A percentile compares a stretch with the other conserved stretches of the same genome.
These are phyloP conservation scores for Drosophila athabasca DNA, from an alignment of 1,140 invertebrate species.

Conservation along the genomic window DNA sequence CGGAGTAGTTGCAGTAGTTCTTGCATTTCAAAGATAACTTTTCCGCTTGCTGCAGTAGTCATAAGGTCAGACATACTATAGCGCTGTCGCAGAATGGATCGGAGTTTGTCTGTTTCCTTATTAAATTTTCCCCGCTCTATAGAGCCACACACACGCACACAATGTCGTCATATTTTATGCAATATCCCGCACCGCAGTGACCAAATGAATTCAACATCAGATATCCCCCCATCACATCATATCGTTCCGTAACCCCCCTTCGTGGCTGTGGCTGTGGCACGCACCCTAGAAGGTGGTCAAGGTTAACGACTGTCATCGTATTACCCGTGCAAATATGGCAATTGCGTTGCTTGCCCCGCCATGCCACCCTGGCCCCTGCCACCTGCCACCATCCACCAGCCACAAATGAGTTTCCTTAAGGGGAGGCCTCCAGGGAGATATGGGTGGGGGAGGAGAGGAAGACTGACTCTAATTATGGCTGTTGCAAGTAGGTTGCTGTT, in stretches of 20 bases:
- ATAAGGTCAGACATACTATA: not conserved
- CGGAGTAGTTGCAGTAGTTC: not conserved
- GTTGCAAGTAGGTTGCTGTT: conserved; percentile 12
- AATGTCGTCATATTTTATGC: conserved; percentile 55
- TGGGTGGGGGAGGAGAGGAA: conserved; percentile 12
- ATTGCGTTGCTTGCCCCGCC: conserved; percentile 31
- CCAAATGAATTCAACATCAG: conserved; percentile 21
- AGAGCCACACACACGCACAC: not conserved
- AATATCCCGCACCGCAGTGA: conserved; percentile 41
- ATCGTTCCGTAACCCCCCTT: not conserved
- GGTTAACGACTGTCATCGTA: conserved; percentile 58
- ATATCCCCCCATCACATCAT: too few species aligned
- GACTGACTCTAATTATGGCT: conserved; percentile 63
- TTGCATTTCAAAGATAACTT: conserved; percentile 14
- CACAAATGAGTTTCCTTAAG: conserved; percentile 32
- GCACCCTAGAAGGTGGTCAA: conserved; percentile 50
- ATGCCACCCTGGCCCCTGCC: not conserved
- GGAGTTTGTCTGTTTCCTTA: not conserved
- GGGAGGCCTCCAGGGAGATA: conserved; percentile 26
- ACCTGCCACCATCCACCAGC: too few species aligned
- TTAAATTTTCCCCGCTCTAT: conserved; percentile 14
- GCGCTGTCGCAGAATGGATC: conserved; percentile 10
- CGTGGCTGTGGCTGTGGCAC: conserved; percentile 27
- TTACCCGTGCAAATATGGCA: conserved; percentile 63
- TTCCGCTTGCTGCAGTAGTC: too few species aligned